Conservation (phyloP, 1,140 invertebrate species). For the Ephestia elutella region DNA sequence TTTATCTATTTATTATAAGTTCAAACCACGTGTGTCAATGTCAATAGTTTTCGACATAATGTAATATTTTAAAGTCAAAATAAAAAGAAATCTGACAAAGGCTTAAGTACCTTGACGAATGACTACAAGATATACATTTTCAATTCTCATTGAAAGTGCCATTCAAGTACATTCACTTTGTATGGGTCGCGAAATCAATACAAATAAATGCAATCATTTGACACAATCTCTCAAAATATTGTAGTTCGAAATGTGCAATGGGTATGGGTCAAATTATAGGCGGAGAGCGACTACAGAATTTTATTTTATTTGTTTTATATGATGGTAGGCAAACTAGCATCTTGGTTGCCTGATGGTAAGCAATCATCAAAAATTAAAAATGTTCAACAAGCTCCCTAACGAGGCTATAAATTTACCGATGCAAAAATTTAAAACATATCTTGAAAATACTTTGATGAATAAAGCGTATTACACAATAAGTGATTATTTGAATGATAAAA, state of each 20-base stretch:
- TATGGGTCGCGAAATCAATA: conserved; percentile 16
- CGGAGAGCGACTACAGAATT: not conserved
- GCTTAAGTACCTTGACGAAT: conserved; percentile 59
- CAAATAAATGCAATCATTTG: conserved; percentile 55
- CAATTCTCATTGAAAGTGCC: conserved; percentile 20
- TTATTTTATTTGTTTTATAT: too few relatives aligned
- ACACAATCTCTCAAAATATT: conserved; percentile 65
- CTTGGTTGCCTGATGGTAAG: too few relatives aligned
- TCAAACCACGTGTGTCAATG: too few relatives aligned
- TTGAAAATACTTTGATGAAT: too few relatives aligned
- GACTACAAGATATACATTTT: conserved; percentile 41
- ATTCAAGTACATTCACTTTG: conserved; percentile 9
- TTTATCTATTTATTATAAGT: too few relatives aligned
- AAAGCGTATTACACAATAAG: too few relatives aligned
- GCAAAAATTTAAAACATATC: too few relatives aligned
- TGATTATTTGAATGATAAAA: too few relatives aligned
- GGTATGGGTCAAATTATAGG: conserved; percentile 20
- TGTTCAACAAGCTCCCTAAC: too few relatives aligned
- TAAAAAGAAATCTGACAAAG: conserved; percentile 24
- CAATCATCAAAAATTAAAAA: too few relatives aligned
- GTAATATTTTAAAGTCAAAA: conserved; percentile 31
- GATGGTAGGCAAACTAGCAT: too few relatives aligned
- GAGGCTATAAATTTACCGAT: too few relatives aligned
- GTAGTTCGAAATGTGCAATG: conserved; percentile 39
- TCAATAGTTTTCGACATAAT: conserved; percentile 10